Base-by-base conservation (phyloP, 2,797 vertebrate species). In the Betta splendens region DNA sequence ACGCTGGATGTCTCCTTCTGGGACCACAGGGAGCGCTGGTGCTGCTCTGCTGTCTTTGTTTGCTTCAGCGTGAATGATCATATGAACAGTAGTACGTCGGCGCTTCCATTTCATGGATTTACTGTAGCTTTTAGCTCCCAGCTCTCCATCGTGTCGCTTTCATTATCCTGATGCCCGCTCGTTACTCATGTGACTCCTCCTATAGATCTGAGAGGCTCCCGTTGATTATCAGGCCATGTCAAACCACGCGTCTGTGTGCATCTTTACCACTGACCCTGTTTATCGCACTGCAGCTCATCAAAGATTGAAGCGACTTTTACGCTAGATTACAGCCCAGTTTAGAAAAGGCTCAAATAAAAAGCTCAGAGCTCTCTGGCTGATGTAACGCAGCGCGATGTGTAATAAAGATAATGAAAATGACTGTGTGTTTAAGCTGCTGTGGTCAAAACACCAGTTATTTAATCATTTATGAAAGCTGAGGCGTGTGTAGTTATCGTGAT, bases 91-190 rank as follows among this genome's bases (percentile, higher is more conserved):
- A 15, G 32, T 15, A 4, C 5, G 15, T 2, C 32, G 31, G 31
- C 7, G 15, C 15, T 35, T 5, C 18, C 11, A 12, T 44, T 66
- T 64, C 20, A 61, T 40, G 20, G 31, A 52, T 25, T 28, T 31
- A 18, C 73, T 71, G 52, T 44, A 12, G 11, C 7, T 51, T 40
- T 58, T 23, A 7, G 60, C 52, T 66, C 37, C 49, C 12, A 11
- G 1, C 12, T 3, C 15, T 57, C 56, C 45, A 58, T 76, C 63
- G 52, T 62, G 81, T 84, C 50, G 20, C 33, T 80, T 79, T 84
- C 22, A 78, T 85, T 81, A 73, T 44, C 7, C 22, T 66, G 58
- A 81, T 72, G 75, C 55, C 72, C 40, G 56, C 56, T 63, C 63
- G 66, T 55, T 54, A 80, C 64, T 77, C 38, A 25, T 62, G 59